Evolutionary conservation across 2,113 vertebrate species (phyloP).

Genomic region (Leucoraja erinaceus): DNA sequence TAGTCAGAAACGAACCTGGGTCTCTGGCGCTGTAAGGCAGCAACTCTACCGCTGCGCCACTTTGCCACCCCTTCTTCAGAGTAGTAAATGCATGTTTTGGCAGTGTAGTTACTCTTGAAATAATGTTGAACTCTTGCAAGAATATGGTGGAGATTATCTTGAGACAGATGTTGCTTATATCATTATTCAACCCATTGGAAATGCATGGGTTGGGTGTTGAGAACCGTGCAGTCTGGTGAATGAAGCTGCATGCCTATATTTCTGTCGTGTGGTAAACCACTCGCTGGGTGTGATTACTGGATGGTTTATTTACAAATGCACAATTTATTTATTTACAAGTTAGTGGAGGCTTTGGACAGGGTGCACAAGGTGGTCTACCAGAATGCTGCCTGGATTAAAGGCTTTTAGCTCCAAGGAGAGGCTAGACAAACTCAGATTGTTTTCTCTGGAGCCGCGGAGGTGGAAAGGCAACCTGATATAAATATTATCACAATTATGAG

Average conservation of each 20-base stretch:
- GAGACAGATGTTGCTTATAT: neutral
- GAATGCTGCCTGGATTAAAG: too few relatives aligned
- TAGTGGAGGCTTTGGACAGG: too few relatives aligned
- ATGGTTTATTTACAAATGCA: neutral
- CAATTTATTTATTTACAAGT: neutral
- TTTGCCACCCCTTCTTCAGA: too few relatives aligned
- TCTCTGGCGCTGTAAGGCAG: too few relatives aligned
- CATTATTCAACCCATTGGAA: neutral
- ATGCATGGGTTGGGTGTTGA: neutral
- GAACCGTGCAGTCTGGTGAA: neutral
- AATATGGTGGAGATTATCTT: neutral
- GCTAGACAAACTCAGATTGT: too few relatives aligned
- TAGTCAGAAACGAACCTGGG: too few relatives aligned
- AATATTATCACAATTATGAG: too few relatives aligned
- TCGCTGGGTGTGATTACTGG: neutral
- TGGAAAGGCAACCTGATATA: too few relatives aligned
- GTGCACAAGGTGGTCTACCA: too few relatives aligned
- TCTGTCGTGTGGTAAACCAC: neutral
- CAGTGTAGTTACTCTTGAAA: neutral
- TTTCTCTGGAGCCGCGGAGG: too few relatives aligned
- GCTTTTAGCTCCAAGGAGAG: too few relatives aligned
- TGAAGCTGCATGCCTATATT: neutral
- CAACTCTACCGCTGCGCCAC: too few relatives aligned
- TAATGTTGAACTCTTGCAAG: neutral
- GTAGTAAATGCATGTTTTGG: neutral